Conservation (phyloP, 2,113 vertebrate species). For the Actenoides lindsayi region DNA sequence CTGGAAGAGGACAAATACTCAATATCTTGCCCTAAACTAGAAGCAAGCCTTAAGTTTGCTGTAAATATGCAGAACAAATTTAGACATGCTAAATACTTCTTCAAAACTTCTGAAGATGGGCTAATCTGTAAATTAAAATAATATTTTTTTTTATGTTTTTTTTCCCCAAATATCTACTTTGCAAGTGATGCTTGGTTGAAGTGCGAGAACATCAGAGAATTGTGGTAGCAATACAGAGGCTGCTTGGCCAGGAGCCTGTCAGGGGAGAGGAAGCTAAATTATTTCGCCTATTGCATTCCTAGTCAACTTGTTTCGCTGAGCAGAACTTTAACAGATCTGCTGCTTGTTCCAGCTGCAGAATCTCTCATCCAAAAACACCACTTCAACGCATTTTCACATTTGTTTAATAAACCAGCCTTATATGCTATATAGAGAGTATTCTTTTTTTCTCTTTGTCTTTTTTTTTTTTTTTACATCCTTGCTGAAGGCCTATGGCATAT, state of each 20-base stretch:
- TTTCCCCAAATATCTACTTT: background rate
- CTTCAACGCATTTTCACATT: background rate
- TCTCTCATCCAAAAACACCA: background rate
- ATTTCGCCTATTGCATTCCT: background rate
- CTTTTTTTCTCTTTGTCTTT: too few species aligned
- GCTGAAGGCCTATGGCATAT: background rate
- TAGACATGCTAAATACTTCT: background rate
- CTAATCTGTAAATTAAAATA: background rate
- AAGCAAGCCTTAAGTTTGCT: background rate
- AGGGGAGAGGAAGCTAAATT: background rate
- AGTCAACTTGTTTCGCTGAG: background rate
- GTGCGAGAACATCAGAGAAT: background rate
- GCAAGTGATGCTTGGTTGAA: background rate
- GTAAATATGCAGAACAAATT: background rate
- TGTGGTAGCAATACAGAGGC: background rate
- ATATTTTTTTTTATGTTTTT: too few species aligned
- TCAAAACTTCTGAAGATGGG: background rate
- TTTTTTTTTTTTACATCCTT: background rate
- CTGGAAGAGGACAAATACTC: background rate
- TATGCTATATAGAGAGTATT: background rate
- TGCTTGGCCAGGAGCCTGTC: background rate
- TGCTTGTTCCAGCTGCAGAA: background rate
- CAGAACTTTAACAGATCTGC: background rate
- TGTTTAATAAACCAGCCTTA: background rate
- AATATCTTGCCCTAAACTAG: background rate